Percentiles rank a stretch among this genome's conserved stretches.
Conservation (phyloP, 2,888 invertebrate species). For the Coelinius sp. region DNA sequence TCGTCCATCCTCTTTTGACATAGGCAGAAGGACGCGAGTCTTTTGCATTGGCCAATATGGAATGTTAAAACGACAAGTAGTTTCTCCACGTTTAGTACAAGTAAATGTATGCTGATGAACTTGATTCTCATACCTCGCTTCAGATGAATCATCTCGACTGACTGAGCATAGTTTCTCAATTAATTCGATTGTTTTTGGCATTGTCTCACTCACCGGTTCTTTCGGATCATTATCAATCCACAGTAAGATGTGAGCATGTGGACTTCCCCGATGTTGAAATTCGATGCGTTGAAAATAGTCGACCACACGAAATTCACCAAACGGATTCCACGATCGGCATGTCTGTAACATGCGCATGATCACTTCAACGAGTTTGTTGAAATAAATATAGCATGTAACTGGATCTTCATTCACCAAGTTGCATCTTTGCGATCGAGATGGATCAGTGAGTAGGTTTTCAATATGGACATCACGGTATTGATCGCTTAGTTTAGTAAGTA, state of each 20-base stretch:
- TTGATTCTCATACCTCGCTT: too few species aligned
- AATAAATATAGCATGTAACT: conserved; percentile 59
- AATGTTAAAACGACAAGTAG: too few species aligned
- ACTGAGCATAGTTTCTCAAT: too few species aligned
- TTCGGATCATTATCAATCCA: conserved; percentile 64
- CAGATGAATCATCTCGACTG: too few species aligned
- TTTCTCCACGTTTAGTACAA: too few species aligned
- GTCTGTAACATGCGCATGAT: conserved; percentile 56
- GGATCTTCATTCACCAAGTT: conserved; percentile 38
- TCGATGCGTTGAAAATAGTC: conserved; percentile 62
- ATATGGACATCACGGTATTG: neutral
- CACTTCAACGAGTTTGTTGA: conserved; percentile 61
- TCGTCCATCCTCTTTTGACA: too few species aligned
- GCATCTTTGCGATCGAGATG: too few species aligned
- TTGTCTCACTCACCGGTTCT: neutral
- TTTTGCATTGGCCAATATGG: too few species aligned
- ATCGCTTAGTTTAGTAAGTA: neutral
- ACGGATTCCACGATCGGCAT: conserved; percentile 55
- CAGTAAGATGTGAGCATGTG: conserved; percentile 65
- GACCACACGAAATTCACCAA: conserved; percentile 54
- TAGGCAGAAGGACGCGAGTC: too few species aligned
- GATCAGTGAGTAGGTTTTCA: too few species aligned
- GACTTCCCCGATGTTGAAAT: conserved; percentile 66
- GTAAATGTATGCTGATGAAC: too few species aligned
- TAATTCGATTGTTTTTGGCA: conserved; percentile 29